A percentile compares a stretch with the other conserved stretches of the same genome.
These are phyloP conservation scores for Mesocricetus auratus DNA, from an alignment of 2,113 vertebrate genomes.

Conservation along the genomic window DNA sequence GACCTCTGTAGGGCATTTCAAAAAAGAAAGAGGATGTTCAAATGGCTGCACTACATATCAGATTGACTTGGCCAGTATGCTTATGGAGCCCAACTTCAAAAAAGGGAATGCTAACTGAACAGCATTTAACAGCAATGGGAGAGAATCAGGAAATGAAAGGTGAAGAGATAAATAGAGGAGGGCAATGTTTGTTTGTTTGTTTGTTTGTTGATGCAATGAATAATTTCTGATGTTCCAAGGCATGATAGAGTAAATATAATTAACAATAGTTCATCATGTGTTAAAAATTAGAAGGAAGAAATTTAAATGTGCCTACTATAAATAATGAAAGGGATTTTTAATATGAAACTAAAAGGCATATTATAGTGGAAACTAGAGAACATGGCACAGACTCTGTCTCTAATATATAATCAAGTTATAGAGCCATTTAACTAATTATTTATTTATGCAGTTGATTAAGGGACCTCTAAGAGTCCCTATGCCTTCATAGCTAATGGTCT, in stretches of 20 bases:
- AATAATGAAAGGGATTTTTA: neutral
- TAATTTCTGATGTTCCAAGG: neutral
- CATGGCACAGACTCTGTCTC: neutral
- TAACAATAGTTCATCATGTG: neutral
- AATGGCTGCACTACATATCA: neutral
- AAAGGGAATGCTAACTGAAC: neutral
- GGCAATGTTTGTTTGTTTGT: no score
- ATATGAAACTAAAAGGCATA: neutral
- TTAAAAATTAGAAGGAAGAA: neutral
- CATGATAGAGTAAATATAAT: neutral
- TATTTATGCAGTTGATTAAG: neutral
- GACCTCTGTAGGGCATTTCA: neutral
- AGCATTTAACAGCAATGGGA: neutral
- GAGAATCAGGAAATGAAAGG: no score
- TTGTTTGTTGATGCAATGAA: neutral
- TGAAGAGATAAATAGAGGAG: no score
- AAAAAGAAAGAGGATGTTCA: neutral
- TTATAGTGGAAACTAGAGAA: neutral
- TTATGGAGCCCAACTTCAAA: slow-evolving; percentile 13
- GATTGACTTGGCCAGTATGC: neutral
- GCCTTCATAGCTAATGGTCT: neutral
- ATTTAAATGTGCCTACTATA: neutral
- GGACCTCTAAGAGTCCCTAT: neutral
- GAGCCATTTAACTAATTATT: neutral
- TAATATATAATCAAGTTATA: neutral